These are phyloP conservation scores for Rhorus exstirpatorius DNA, from an alignment of 2,888 invertebrate species.

Conservation along the genomic window DNA sequence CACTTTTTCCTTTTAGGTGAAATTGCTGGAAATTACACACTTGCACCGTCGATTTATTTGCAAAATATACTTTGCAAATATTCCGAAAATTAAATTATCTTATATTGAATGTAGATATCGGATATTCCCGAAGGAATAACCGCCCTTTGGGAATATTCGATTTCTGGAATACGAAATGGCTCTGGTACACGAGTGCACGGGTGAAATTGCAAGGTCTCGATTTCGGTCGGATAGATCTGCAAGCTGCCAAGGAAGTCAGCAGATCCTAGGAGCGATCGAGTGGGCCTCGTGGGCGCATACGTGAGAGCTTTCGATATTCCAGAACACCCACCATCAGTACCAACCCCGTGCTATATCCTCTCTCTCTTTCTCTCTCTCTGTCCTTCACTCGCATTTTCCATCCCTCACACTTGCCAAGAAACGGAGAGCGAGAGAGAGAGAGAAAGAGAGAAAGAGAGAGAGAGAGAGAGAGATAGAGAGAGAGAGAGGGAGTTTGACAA, in stretches of 20 bases:
- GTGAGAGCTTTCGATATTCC: slow-evolving; percentile 55
- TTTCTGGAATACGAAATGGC: not conserved
- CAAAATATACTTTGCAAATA: no score
- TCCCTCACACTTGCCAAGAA: not conserved
- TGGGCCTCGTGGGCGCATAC: slow-evolving; percentile 4
- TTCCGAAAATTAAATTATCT: not conserved
- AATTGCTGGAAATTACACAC: no score
- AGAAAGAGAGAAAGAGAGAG: no score
- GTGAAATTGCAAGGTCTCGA: slow-evolving; percentile 16
- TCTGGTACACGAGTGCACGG: not conserved
- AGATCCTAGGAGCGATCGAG: slow-evolving; percentile 13
- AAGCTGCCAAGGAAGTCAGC: slow-evolving; percentile 35
- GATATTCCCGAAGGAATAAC: not conserved
- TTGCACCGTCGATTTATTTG: no score
- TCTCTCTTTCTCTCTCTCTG: slow-evolving; percentile 14
- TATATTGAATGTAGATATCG: not conserved
- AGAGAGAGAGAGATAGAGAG: no score
- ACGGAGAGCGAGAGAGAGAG: no score
- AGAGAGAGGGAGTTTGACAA: slow-evolving; percentile 51
- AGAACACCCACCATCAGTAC: slow-evolving; percentile 7
- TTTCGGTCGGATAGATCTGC: slow-evolving; percentile 31
- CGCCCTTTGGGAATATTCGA: not conserved
- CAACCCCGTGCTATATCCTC: slow-evolving; percentile 7
- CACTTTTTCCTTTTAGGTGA: no score
- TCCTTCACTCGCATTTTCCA: not conserved